Conservation (phyloP, 2,888 invertebrate genomes). For the Aquatica leii region DNA sequence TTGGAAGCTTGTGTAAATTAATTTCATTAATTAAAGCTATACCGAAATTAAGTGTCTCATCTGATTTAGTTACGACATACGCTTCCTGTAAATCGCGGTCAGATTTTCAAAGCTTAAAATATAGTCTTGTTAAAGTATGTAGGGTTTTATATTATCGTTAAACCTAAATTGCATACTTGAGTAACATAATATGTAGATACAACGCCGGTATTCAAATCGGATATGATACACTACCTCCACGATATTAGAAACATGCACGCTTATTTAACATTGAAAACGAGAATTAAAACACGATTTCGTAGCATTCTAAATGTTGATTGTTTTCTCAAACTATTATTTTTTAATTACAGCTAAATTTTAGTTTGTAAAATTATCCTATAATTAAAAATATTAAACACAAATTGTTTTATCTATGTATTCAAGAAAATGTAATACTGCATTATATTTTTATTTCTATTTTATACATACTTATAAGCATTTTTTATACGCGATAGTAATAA, state of each 20-base stretch:
- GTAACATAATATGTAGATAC: conserved; percentile 35
- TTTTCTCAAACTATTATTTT: no score
- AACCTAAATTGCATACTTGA: conserved; percentile 35
- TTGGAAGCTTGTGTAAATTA: conserved; percentile 52
- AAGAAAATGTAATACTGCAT: no score
- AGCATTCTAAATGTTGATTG: no score
- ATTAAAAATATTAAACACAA: no score
- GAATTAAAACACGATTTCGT: background rate
- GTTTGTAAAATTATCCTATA: no score
- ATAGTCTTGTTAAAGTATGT: conserved; percentile 11
- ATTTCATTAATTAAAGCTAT: conserved; percentile 52
- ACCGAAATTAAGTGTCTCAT: conserved; percentile 48
- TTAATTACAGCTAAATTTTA: no score
- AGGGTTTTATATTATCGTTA: conserved; percentile 22
- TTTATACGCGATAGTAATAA: no score
- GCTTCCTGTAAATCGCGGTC: conserved; percentile 15
- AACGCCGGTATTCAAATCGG: conserved; percentile 34
- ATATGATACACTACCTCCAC: conserved; percentile 25
- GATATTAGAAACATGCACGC: conserved; percentile 21
- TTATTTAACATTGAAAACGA: background rate
- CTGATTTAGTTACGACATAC: conserved; percentile 37
- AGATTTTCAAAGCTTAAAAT: conserved; percentile 15
- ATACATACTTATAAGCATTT: no score
- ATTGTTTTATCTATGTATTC: no score
- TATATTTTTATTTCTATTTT: no score